These are phyloP conservation scores for Crossaster papposus DNA, from an alignment of 53 echinoderm and acorn worm genomes.

Conservation along the genomic window DNA sequence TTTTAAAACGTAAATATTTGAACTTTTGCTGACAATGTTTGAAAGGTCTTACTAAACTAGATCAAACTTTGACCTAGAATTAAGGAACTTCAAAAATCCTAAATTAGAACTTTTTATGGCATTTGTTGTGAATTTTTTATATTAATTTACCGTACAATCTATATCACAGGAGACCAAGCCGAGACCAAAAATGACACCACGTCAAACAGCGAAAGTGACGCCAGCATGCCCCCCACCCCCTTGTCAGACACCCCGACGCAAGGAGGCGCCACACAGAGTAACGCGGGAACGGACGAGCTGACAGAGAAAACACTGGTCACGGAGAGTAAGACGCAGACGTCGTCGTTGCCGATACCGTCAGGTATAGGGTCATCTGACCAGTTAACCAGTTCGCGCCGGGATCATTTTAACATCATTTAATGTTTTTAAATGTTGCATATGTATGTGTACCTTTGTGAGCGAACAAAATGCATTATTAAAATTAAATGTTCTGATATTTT, in stretches of 20 bases:
- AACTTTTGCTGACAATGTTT: background rate
- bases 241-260: slow-evolving; percentile 4
- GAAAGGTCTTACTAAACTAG: background rate
- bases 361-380: no score
- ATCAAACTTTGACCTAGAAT: background rate
- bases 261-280: slow-evolving; percentile 3
- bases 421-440: no score
- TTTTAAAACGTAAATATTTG: no score
- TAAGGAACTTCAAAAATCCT: background rate
- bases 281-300: slow-evolving; percentile 2
- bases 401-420: no score
- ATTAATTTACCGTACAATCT: background rate
- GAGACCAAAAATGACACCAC: background rate
- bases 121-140: background rate
- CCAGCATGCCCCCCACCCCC: background rate
- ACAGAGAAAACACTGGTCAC: background rate
- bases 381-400: no score
- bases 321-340: background rate
- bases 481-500: background rate
- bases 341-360: slow-evolving; percentile 3
- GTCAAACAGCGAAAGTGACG: background rate
- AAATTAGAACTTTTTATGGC: background rate
- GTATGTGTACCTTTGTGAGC: no score
- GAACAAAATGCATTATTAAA: no score
- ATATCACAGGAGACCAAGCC: background rate